phyloP scores from a whole-genome alignment of 2,113 vertebrate species.

The Tenrec ecaudatus region DNA sequence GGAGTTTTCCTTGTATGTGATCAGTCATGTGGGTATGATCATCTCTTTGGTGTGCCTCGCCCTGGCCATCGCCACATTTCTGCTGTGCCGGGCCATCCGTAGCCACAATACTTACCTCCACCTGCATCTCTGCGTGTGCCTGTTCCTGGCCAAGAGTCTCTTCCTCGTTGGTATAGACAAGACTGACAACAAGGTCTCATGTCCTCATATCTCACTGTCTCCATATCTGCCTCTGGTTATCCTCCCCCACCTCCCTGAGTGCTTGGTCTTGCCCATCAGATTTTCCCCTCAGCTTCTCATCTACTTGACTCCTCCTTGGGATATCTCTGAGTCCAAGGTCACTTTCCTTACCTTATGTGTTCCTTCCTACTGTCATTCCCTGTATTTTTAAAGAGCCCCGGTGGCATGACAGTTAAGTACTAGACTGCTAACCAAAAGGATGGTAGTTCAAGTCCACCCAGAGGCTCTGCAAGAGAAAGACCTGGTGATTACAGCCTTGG shows the following conservation, averaged over 20 bases:
- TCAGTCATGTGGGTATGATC: slow-evolving; percentile 71
- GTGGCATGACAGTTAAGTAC: not conserved
- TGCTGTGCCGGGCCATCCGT: slow-evolving; percentile 74
- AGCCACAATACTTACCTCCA: slow-evolving; percentile 81
- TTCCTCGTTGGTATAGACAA: slow-evolving; percentile 75
- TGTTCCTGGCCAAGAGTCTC: slow-evolving; percentile 83
- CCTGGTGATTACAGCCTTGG: not conserved
- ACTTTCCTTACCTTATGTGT: not conserved
- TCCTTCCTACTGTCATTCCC: not conserved
- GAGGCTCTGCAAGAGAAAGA: not conserved
- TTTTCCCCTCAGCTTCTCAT: not conserved
- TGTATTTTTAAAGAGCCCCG: not conserved
- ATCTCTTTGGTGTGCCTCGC: slow-evolving; percentile 79
- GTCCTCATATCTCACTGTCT: too few relatives aligned
- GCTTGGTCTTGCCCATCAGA: not conserved
- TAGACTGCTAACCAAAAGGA: not conserved
- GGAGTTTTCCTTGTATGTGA: slow-evolving; percentile 8
- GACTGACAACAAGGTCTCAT: slow-evolving; percentile 63
- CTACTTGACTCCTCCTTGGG: not conserved
- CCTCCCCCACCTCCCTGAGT: too few relatives aligned
- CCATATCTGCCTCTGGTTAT: not conserved
- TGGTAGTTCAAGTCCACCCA: not conserved
- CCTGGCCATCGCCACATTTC: slow-evolving; percentile 82
- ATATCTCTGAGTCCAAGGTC: not conserved
- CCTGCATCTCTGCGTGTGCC: slow-evolving; percentile 82